Evolutionary conservation across 64 coral and sea anemone genomes (phyloP), one percentile per base, ranked within the genome.

Genomic region (Hydrozoanthus tunicans): DNA sequence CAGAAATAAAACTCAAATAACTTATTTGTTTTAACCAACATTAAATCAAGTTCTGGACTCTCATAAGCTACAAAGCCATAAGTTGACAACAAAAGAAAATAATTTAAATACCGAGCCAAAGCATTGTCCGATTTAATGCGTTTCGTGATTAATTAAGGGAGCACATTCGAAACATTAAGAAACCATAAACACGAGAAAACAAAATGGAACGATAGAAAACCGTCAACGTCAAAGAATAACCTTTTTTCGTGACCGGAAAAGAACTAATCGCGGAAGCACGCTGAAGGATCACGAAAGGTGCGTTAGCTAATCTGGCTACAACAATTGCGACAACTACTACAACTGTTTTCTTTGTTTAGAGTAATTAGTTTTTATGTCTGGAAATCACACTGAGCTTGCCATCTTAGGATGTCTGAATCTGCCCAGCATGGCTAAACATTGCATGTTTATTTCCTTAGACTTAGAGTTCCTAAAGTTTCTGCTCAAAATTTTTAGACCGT

Each of bases 301-400:
- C 32, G 51, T 51, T 65, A 66, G 10, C 62, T 66, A 61, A 56
- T 14, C 7, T 61, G 51, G 67, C 32, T 43, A 61, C 24, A 59
- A 80, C 78, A 83, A 54, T 83, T 53, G 81, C 8, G 81, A 15
- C 67, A 15, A 83, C 23, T 83, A 32, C 26, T 52, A 58, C 32
- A 62, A 23, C 61, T 80, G 78, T 83, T 83, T 67, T 52, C 81
- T 68, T 83, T 83, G 81, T 83, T 83, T 83, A 68, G 67, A 64
- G 62, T 20, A 60, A 68, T 83, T 83, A 83, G 81, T 55, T 9
- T 43, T 66, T 20, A 2, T 20, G 62, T 53, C 81, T 83, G 80
- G 60, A 11, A 82, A 13, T 53, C 75, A 17, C 15, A 20, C 81
- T 68, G 81, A 15, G 61, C 64, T 66, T 6, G 17, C 61, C 67